Percentiles rank a stretch among this genome's conserved stretches.
These are phyloP conservation scores for Diplazon laetatorius DNA, from an alignment of 2,888 invertebrate genomes.

Conservation along the genomic window DNA sequence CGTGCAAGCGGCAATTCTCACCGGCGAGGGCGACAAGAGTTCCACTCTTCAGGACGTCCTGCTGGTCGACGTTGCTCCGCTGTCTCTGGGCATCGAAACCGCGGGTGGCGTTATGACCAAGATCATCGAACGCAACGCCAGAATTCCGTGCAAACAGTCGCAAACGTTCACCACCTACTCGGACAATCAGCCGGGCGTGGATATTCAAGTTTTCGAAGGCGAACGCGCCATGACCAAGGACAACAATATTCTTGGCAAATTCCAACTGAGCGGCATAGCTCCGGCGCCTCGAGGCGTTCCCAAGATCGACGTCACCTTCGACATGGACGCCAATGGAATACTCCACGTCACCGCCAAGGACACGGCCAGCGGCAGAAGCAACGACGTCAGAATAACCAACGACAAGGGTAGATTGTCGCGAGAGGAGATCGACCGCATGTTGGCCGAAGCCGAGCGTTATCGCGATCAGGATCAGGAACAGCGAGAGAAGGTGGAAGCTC, in stretches of 20 bases:
- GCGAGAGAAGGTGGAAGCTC: conserved; percentile 86
- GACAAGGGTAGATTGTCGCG: conserved; percentile 91
- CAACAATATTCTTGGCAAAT: conserved; percentile 88
- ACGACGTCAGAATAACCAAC: conserved; percentile 92
- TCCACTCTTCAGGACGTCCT: conserved; percentile 89
- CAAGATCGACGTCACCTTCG: conserved; percentile 89
- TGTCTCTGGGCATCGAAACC: conserved; percentile 90
- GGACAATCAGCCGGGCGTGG: conserved; percentile 87
- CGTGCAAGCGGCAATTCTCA: conserved; percentile 95
- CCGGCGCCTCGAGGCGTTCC: conserved; percentile 88
- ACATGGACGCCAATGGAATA: conserved; percentile 91
- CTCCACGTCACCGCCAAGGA: conserved; percentile 85
- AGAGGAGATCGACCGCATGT: conserved; percentile 91
- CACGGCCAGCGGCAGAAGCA: conserved; percentile 87
- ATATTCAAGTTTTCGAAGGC: conserved; percentile 86
- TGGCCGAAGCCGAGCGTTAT: conserved; percentile 89
- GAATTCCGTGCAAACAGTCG: conserved; percentile 84
- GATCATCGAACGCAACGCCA: conserved; percentile 85
- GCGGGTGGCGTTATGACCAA: conserved; percentile 90
- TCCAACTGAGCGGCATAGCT: conserved; percentile 87
- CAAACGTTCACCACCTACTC: conserved; percentile 87
- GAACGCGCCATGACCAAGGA: conserved; percentile 92
- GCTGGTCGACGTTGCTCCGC: conserved; percentile 87
- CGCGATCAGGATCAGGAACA: conserved; percentile 89
- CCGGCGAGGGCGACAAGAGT: conserved; percentile 84